Evolutionary conservation across 64 coral and sea anemone species (phyloP).

Genomic region (Actinia tenebrosa): DNA sequence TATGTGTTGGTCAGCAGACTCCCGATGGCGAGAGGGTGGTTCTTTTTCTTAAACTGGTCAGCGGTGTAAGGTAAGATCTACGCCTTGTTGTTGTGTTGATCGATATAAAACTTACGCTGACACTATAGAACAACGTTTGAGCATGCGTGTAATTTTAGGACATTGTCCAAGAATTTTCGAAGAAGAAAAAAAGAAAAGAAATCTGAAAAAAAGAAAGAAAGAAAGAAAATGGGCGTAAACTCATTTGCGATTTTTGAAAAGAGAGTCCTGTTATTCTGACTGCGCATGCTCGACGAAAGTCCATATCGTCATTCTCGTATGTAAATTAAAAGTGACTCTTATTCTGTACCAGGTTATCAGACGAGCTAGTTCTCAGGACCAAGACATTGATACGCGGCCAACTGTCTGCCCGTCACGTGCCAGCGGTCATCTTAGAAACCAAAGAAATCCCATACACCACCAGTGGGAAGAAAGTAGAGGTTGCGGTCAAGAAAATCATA

Average conservation of each 20-base stretch:
- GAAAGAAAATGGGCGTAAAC: too few species aligned
- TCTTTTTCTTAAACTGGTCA: conserved; percentile 82
- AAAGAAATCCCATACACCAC: conserved; percentile 91
- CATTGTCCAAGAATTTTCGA: too few species aligned
- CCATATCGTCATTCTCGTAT: too few species aligned
- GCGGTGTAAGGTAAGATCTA: conserved; percentile 57
- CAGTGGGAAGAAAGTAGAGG: conserved; percentile 96
- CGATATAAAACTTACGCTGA: too few species aligned
- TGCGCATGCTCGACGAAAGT: too few species aligned
- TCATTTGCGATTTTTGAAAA: too few species aligned
- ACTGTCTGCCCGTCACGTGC: conserved; percentile 80
- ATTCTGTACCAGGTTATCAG: conserved; percentile 40
- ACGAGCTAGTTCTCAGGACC: conserved; percentile 32
- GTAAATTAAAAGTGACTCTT: too few species aligned
- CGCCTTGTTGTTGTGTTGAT: not conserved
- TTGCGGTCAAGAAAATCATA: conserved; percentile 86
- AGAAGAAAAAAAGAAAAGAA: too few species aligned
- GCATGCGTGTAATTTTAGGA: too few species aligned
- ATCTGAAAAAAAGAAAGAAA: too few species aligned
- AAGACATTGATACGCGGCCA: conserved; percentile 57
- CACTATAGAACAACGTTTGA: too few species aligned
- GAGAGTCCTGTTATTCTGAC: too few species aligned
- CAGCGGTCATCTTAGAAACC: conserved; percentile 71
- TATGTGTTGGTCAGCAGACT: conserved; percentile 75
- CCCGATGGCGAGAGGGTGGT: conserved; percentile 74